Base-by-base conservation (phyloP, 2,113 vertebrate species). In the Talpa occidentalis region DNA sequence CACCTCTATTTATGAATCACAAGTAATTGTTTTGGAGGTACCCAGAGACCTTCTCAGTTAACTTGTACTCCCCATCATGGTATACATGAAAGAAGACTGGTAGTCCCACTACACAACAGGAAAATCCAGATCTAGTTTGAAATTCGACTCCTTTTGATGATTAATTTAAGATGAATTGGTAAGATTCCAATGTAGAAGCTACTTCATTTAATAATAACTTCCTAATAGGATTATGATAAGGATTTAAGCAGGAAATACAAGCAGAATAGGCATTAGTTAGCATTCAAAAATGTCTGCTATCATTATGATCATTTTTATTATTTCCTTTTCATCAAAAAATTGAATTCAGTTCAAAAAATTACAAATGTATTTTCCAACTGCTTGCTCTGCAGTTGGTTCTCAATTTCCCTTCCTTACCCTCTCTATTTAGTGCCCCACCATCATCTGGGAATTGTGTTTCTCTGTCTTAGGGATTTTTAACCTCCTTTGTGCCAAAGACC, bases 291-390 rank as follows among this genome's bases (percentile, higher is more conserved):
- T 67, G n/a, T 82, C 88, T 59, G 40, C 19, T 49, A 28, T 90
- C 91, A 49, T 40, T 54, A 16, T 32, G 30, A 79, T 93, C 17
- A 56, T 83, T 86, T 87, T 93, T 93, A 72, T 74, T 74, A 73
- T 78, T 95, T 82, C 44, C 77, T 94, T 88, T 90, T 54, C 70
- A 76, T 80, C n/a, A 82, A 70, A 95, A 94, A 72, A 47, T 72
- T 80, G 40, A 91, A 80, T 80, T 96, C 42, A 80, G 11, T 83
- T 73, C 4, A 37, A 96, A 93, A 92, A 70, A 74, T 60, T 90
- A 28, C 17, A 74, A 40, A 67, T 77, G 49, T 47, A 64, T 90
- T 95, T 92, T 94, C 42, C 16, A 86, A 21, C 44, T 62, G 37
- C 44, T 93, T 52, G 82, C 26, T 73, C 60, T 90, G 11, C 10